Evolutionary conservation across 2,888 invertebrate species (phyloP).

Genomic region (Tortricodes alternella): DNA sequence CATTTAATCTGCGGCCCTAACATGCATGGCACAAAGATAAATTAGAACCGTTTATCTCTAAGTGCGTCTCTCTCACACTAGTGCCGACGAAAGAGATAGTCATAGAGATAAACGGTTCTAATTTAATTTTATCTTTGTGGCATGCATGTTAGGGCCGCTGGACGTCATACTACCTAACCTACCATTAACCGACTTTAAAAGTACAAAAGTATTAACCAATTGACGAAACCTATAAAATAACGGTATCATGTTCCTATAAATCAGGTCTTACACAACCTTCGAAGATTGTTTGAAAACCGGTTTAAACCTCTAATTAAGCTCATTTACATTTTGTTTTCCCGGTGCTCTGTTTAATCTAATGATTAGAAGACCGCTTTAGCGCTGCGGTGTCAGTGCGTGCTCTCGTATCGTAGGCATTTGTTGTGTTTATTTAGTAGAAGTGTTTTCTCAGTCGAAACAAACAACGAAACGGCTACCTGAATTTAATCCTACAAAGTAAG

Average conservation of each 20-base stretch:
- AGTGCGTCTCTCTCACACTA: too few species aligned
- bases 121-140: too few species aligned
- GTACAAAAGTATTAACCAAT: too few species aligned
- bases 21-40: too few species aligned
- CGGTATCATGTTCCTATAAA: conserved; percentile 4
- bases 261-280: conserved; percentile 6
- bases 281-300: conserved; percentile 17
- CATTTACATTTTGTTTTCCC: conserved; percentile 40
- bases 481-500: conserved; percentile 33
- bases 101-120: too few species aligned
- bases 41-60: too few species aligned
- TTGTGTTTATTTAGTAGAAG: conserved; percentile 51
- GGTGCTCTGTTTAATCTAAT: conserved; percentile 41
- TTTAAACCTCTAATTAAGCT: conserved; percentile 38
- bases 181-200: too few species aligned
- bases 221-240: not conserved
- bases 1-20: too few species aligned
- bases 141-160: too few species aligned
- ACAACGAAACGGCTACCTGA: conserved; percentile 49
- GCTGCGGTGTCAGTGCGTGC: conserved; percentile 24
- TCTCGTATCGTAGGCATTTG: conserved; percentile 38
- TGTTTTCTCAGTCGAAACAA: conserved; percentile 49
- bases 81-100: too few species aligned
- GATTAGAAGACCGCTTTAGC: conserved; percentile 41
- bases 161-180: too few species aligned